Conservation (phyloP, 2,113 vertebrate species). For the Madoqua kirkii region DNA sequence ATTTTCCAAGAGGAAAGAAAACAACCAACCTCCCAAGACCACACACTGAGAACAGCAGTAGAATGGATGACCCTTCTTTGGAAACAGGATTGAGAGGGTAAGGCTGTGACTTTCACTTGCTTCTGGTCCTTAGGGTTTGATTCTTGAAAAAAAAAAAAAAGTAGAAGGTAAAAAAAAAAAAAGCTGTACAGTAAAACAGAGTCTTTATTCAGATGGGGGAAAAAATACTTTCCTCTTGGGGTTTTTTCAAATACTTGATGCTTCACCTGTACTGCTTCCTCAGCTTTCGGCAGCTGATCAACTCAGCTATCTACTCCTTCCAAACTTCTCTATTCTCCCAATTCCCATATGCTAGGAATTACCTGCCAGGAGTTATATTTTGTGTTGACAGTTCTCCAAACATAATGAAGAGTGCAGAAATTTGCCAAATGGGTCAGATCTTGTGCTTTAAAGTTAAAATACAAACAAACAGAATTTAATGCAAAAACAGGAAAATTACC, state of each 20-base stretch:
- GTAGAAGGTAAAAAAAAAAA: background rate
- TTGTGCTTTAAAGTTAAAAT: background rate
- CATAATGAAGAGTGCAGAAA: background rate
- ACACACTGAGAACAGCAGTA: background rate
- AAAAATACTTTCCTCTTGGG: background rate
- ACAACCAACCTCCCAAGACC: background rate
- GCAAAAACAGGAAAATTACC: background rate
- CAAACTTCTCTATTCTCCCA: background rate
- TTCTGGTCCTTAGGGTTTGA: background rate
- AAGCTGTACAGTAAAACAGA: background rate
- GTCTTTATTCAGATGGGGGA: background rate
- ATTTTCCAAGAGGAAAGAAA: background rate
- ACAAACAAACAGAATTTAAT: constrained; percentile 20
- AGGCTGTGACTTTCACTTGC: background rate
- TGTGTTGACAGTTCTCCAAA: background rate
- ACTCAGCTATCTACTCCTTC: background rate
- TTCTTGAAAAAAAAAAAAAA: background rate
- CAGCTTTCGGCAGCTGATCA: background rate
- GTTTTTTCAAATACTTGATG: background rate
- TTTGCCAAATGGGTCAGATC: background rate
- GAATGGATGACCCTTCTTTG: background rate
- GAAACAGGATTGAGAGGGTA: background rate
- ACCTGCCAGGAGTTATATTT: background rate
- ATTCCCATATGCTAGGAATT: background rate
- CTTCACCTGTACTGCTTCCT: background rate